Percentiles rank a stretch among this genome's conserved stretches.
These are phyloP conservation scores for Peromyscus aztecus DNA, from an alignment of 2,797 vertebrate species.

Conservation along the genomic window DNA sequence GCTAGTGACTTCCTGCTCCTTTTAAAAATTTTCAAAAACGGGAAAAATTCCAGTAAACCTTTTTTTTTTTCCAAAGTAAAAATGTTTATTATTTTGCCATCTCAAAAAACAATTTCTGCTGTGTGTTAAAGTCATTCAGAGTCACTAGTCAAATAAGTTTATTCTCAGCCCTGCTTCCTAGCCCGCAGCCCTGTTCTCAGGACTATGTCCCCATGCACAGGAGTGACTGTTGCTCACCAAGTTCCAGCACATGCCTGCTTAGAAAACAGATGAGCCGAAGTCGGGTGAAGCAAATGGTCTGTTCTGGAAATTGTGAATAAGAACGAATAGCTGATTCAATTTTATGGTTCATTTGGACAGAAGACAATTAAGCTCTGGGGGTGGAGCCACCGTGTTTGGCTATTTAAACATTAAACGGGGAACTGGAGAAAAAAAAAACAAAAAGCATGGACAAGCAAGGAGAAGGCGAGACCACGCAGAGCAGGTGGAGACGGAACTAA, in stretches of 20 bases:
- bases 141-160: background rate
- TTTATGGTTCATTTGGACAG: constrained; percentile 14
- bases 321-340: constrained; percentile 31
- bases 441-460: background rate
- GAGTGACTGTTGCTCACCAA: background rate
- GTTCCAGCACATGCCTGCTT: too few relatives aligned
- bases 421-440: background rate
- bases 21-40: constrained; percentile 2
- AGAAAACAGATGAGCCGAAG: background rate
- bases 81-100: constrained; percentile 11
- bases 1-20: background rate
- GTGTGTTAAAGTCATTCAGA: background rate
- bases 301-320: constrained; percentile 17
- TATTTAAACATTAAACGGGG: background rate
- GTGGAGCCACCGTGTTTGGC: background rate
- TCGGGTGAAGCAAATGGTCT: background rate
- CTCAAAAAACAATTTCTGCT: constrained; percentile 12
- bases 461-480: background rate
- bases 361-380: constrained; percentile 17
- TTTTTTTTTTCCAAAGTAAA: background rate
- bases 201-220: background rate
- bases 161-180: background rate
- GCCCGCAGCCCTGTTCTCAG: background rate
- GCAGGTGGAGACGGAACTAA: background rate
- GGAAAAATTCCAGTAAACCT: background rate